Conservation (phyloP, 2,797 vertebrate species). For the Gymnodraco acuticeps region DNA sequence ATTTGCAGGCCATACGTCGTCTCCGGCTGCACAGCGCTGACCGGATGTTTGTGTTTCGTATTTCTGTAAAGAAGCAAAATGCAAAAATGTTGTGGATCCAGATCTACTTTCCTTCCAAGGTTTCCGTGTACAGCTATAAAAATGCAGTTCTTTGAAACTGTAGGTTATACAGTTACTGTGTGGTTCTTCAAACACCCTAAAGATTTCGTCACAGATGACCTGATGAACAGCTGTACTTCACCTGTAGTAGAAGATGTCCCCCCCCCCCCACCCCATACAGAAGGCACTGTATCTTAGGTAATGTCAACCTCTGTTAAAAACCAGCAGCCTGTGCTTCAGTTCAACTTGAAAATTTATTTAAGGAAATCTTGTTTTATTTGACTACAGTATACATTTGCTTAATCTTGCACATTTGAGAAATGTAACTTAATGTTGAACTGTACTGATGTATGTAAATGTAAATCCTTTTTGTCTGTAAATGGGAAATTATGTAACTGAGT, state of each 20-base stretch:
- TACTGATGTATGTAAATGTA: slow-evolving; percentile 89
- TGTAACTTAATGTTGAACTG: slow-evolving; percentile 89
- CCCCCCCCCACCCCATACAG: slow-evolving; percentile 45
- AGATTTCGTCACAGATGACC: slow-evolving; percentile 35
- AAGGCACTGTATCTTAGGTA: slow-evolving; percentile 75
- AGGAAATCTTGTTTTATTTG: slow-evolving; percentile 83
- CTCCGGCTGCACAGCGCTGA: slow-evolving; percentile 27
- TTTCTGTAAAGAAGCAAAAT: slow-evolving; percentile 55
- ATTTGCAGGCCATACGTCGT: slow-evolving; percentile 34
- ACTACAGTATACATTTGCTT: slow-evolving; percentile 89
- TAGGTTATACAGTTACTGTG: slow-evolving; percentile 48
- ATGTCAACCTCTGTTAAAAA: slow-evolving; percentile 82
- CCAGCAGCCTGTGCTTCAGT: slow-evolving; percentile 88
- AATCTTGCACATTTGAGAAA: slow-evolving; percentile 90
- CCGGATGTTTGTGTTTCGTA: neutral
- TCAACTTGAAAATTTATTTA: slow-evolving; percentile 89
- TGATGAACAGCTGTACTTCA: slow-evolving; percentile 37
- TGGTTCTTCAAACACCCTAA: slow-evolving; percentile 25
- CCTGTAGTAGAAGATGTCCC: slow-evolving; percentile 43
- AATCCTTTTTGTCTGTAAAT: slow-evolving; percentile 85
- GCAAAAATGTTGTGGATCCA: slow-evolving; percentile 22
- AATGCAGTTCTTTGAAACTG: slow-evolving; percentile 46
- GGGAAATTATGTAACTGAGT: slow-evolving; percentile 84
- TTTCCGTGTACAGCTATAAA: slow-evolving; percentile 57
- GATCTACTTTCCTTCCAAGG: neutral